A percentile compares a stretch with the other conserved stretches of the same genome.
Evolutionary conservation across 1,140 invertebrate species (phyloP).

Genomic region (Cotesia glomerata): DNA sequence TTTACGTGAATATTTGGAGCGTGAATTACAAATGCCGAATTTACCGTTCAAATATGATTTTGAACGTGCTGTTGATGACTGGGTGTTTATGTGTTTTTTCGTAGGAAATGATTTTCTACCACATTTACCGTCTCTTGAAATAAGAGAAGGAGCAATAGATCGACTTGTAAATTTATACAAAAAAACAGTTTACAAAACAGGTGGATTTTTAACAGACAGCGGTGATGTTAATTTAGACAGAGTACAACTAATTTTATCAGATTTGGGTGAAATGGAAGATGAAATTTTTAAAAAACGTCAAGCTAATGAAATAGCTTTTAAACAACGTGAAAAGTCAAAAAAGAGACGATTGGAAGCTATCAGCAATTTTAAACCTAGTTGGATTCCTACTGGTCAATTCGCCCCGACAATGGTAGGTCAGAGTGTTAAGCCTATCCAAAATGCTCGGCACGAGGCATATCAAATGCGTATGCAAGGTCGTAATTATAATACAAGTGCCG

Average conservation of each 20-base stretch:
- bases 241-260: constrained; percentile 93
- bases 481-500: constrained; percentile 46
- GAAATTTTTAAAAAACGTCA: constrained; percentile 95
- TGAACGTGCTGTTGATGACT: constrained; percentile 93
- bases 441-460: constrained; percentile 75
- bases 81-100: constrained; percentile 99
- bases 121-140: constrained; percentile 97
- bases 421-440: constrained; percentile 63
- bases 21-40: constrained; percentile 90
- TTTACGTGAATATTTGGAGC: constrained; percentile 92
- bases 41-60: constrained; percentile 91
- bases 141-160: constrained; percentile 97
- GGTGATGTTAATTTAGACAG: constrained; percentile 91
- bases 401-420: constrained; percentile 69
- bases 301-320: constrained; percentile 82
- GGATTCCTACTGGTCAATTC: constrained; percentile 75
- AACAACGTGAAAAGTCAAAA: constrained; percentile 77
- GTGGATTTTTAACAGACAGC: constrained; percentile 93
- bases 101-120: constrained; percentile 99
- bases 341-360: constrained; percentile 64
- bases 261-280: constrained; percentile 94
- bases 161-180: constrained; percentile 94
- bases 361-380: constrained; percentile 71
- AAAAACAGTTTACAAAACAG: constrained; percentile 91
- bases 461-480: constrained; percentile 66